phyloP scores from a whole-genome alignment of 2,113 vertebrate species.

The Solea senegalensis region DNA sequence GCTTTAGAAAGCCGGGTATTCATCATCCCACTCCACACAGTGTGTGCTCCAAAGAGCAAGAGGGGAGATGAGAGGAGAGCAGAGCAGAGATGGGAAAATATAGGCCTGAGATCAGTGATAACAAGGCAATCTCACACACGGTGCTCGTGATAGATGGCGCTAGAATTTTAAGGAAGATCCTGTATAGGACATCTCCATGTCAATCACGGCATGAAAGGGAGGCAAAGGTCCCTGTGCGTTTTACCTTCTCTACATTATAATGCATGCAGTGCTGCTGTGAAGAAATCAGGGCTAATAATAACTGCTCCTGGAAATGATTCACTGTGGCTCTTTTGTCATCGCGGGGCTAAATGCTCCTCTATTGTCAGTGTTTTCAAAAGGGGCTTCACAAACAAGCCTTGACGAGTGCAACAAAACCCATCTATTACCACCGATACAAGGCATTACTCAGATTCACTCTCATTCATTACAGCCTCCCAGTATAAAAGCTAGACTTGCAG shows the following conservation, averaged over 20 bases:
- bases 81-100: slow-evolving; percentile 68
- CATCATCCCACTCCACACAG: slow-evolving; percentile 69
- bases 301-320: slow-evolving; percentile 70
- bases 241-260: slow-evolving; percentile 55
- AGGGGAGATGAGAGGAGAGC: slow-evolving; percentile 52
- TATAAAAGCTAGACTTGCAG: slow-evolving; percentile 76
- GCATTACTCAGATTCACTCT: slow-evolving; percentile 77
- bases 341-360: slow-evolving; percentile 72
- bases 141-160: slow-evolving; percentile 67
- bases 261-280: slow-evolving; percentile 25
- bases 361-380: slow-evolving; percentile 77
- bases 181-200: slow-evolving; percentile 71
- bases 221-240: slow-evolving; percentile 56
- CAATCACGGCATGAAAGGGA: slow-evolving; percentile 62
- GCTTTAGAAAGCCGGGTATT: slow-evolving; percentile 67
- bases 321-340: slow-evolving; percentile 68
- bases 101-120: slow-evolving; percentile 78
- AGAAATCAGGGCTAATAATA: slow-evolving; percentile 67
- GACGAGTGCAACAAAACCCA: slow-evolving; percentile 80
- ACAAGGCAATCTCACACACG: slow-evolving; percentile 81
- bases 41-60: slow-evolving; percentile 57
- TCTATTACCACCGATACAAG: slow-evolving; percentile 78
- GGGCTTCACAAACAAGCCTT: slow-evolving; percentile 75
- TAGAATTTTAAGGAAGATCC: slow-evolving; percentile 70
- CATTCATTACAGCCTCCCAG: slow-evolving; percentile 75